Percentiles rank a stretch among this genome's conserved stretches.
These are phyloP conservation scores for Nettapus auritus DNA, from an alignment of 2,113 vertebrate genomes.

Conservation along the genomic window DNA sequence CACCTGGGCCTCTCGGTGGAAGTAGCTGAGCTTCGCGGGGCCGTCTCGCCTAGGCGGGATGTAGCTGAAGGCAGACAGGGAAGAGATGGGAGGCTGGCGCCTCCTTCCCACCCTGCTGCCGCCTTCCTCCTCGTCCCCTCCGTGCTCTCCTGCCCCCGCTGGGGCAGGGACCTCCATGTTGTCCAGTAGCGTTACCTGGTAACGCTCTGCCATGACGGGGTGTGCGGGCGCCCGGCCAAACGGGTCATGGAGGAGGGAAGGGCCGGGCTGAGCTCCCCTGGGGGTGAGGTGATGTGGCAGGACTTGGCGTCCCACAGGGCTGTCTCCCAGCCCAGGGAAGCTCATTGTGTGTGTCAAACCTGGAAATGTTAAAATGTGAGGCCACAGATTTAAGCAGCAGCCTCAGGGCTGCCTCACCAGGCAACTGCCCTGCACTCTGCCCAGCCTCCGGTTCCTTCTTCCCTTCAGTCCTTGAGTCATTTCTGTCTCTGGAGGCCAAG, in stretches of 20 bases:
- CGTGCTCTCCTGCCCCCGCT: rapidly evolving
- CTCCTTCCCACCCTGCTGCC: not conserved
- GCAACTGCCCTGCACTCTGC: too few relatives aligned
- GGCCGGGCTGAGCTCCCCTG: rapidly evolving
- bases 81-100: not conserved
- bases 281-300: rapidly evolving
- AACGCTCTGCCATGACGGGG: not conserved
- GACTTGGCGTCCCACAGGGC: too few relatives aligned
- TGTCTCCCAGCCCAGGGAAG: too few relatives aligned
- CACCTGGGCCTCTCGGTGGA: slow-evolving; percentile 39
- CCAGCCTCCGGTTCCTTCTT: not conserved
- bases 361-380: rapidly evolving
- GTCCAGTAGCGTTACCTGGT: not conserved
- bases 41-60: slow-evolving; percentile 54
- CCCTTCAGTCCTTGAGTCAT: too few relatives aligned
- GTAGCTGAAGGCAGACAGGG: slow-evolving; percentile 61
- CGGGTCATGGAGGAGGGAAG: too few relatives aligned
- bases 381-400: not conserved
- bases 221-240: too few relatives aligned
- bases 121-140: not conserved
- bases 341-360: rapidly evolving
- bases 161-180: not conserved
- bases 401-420: rapidly evolving
- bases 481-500: not conserved
- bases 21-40: slow-evolving; percentile 73